Evolutionary conservation across 2,888 invertebrate genomes (phyloP), one percentile per base, ranked within the genome.

Genomic region (Pyralis farinalis): DNA sequence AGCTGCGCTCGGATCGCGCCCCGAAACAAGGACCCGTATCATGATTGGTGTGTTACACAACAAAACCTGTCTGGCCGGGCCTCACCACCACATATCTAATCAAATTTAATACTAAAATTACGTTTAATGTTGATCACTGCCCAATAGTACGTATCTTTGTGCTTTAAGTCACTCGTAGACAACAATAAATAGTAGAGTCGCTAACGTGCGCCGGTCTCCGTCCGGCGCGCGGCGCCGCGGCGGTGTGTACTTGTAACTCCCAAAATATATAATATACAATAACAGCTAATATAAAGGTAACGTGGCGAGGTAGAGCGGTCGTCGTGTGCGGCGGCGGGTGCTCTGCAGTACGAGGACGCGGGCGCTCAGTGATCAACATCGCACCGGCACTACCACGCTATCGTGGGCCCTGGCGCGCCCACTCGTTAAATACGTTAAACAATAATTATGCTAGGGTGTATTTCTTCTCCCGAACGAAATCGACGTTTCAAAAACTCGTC

Each of bases 71-170:
- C 71, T 53, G 71, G 62, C 83, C 82, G 78, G 71, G 78, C 81
- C 70, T 61, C 69, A 60, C 68, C 69, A 65, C 72, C 73, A 76
- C 79, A 60, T 75, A 79, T 74, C 83, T 85, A 85, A 82, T 80
- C 81, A 78, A 83, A 81, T 81, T 83, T 86, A 82, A 78, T 76
- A 75, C 86, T 87, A 85, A 81, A 72, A 75, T 87, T 86, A 86
- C 84, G 79, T 77, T 84, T 76, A 85, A 87, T 88, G 87, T 88
- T 88, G 87, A 88, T 88, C 87, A 88, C 87, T 87, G 87, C 87
- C 87, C 86, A 85, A 80, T 82, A 81, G 86, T 88, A 87, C 86
- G 87, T 87, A 87, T 87, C 73, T 87, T 87, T 87, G 86, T 86
- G 87, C 87, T 83, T 74, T 74, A 71, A 78, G 78, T 85, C 85